phyloP scores from a whole-genome alignment of 2,888 invertebrate species.

The Uloborus plumipes region DNA sequence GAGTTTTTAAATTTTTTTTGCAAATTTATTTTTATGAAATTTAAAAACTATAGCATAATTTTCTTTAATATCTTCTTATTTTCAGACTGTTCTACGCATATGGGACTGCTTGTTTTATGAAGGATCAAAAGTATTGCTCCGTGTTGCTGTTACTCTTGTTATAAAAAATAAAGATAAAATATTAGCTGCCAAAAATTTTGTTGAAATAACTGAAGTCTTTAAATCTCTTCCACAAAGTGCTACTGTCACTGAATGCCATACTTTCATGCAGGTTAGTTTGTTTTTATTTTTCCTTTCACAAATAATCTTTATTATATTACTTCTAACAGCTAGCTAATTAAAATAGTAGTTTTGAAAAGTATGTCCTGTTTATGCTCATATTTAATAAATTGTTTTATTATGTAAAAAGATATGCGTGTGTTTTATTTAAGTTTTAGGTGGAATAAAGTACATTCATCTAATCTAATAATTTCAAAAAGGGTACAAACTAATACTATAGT shows the following conservation, averaged over 20 bases:
- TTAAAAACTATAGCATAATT: neutral
- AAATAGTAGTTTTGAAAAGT: neutral
- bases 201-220: conserved; percentile 79
- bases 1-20: too few relatives aligned
- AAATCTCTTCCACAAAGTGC: conserved; percentile 62
- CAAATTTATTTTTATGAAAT: neutral
- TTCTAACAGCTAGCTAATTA: neutral
- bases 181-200: conserved; percentile 84
- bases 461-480: too few relatives aligned
- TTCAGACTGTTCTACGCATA: conserved; percentile 87
- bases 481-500: too few relatives aligned
- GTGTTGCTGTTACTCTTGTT: conserved; percentile 88
- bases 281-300: too few relatives aligned
- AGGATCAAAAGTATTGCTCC: conserved; percentile 91
- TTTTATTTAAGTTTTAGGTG: too few relatives aligned
- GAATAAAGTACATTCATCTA: too few relatives aligned
- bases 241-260: conserved; percentile 62
- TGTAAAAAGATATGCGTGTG: too few relatives aligned
- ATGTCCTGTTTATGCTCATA: too few relatives aligned
- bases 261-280: conserved; percentile 61
- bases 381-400: too few relatives aligned
- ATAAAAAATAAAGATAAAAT: conserved; percentile 74
- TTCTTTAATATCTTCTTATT: conserved; percentile 47
- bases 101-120: conserved; percentile 97
- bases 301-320: neutral